A percentile compares a stretch with the other conserved stretches of the same genome.
Conservation (phyloP, 2,797 vertebrate species). For the Crocidura indochinensis region DNA sequence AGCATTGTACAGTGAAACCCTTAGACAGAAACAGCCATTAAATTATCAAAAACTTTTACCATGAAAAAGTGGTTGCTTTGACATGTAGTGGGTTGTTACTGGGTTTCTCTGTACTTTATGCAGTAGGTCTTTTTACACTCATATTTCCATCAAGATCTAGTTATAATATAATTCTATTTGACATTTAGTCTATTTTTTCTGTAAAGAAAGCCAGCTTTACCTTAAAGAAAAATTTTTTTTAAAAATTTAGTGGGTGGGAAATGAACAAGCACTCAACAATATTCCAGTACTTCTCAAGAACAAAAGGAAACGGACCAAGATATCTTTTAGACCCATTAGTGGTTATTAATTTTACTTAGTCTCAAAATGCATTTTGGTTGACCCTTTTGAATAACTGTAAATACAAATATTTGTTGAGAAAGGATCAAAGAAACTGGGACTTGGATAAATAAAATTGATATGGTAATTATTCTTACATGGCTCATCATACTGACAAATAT, state of each 20-base stretch:
- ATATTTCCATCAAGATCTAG: neutral
- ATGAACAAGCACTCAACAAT: slow-evolving; percentile 8
- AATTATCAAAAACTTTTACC: neutral
- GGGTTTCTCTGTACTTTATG: neutral
- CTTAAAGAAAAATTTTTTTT: slow-evolving; percentile 26
- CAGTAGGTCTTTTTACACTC: neutral
- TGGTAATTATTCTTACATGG: slow-evolving; percentile 67
- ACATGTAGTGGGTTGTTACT: neutral
- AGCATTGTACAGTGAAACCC: neutral
- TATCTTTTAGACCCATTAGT: neutral
- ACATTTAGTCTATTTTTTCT: neutral
- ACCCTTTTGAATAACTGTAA: neutral
- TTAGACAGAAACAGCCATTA: neutral
- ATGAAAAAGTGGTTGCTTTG: neutral
- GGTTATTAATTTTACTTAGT: slow-evolving; percentile 33
- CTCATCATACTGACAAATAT: slow-evolving; percentile 51
- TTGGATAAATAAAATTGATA: slow-evolving; percentile 74
- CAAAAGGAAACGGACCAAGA: neutral
- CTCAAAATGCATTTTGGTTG: slow-evolving; percentile 23
- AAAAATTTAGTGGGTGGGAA: neutral
- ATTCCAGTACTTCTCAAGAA: slow-evolving; percentile 1
- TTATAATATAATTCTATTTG: neutral
- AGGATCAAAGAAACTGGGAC: slow-evolving; percentile 60
- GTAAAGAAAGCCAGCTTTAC: slow-evolving; percentile 23
- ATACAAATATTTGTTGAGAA: slow-evolving; percentile 17